Conservation (phyloP, 2,797 vertebrate genomes). For the Anguilla megastoma region DNA sequence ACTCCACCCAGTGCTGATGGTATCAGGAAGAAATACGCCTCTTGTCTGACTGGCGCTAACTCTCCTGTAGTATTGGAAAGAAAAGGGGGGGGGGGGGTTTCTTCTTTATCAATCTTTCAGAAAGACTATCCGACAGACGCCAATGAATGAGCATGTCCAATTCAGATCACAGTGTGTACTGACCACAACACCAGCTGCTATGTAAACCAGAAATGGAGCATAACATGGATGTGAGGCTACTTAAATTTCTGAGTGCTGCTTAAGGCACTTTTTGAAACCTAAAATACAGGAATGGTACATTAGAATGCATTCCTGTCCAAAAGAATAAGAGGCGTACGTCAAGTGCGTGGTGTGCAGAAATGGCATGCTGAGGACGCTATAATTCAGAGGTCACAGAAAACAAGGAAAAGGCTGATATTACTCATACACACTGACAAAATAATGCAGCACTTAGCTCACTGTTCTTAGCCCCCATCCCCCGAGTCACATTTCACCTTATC, state of each 20-base stretch:
- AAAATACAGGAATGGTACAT: background rate
- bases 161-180: background rate
- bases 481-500: background rate
- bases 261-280: background rate
- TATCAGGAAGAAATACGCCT: background rate
- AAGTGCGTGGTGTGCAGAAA: background rate
- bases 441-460: background rate
- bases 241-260: background rate
- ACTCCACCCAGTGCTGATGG: background rate
- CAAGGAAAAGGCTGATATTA: background rate
- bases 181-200: background rate
- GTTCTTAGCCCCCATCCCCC: background rate
- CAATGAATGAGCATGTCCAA: background rate
- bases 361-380: background rate
- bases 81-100: background rate
- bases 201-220: background rate
- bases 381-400: background rate
- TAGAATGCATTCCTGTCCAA: background rate
- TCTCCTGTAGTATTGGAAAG: background rate
- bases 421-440: background rate
- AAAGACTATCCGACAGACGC: background rate
- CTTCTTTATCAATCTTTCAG: background rate
- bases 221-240: background rate
- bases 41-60: background rate
- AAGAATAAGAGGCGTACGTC: background rate